A percentile compares a stretch with the other conserved stretches of the same genome.
Conservation (phyloP, 2,797 vertebrate species). For the Thalassophryne amazonica region DNA sequence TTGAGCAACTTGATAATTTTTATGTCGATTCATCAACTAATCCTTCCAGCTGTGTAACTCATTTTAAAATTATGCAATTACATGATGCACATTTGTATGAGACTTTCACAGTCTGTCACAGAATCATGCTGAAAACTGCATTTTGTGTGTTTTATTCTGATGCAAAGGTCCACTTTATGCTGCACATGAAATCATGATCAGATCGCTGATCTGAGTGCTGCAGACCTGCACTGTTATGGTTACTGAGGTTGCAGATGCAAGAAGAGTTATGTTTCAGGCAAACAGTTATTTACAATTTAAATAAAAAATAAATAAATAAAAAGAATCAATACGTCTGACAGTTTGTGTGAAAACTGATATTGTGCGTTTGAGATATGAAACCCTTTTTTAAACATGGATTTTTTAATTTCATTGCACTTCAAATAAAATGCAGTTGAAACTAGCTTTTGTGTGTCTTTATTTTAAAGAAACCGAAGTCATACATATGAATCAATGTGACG, state of each 20-base stretch:
- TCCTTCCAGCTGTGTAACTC: too few relatives aligned
- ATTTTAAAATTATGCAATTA: conserved; percentile 52
- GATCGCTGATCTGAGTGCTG: conserved; percentile 1
- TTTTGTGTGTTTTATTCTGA: conserved; percentile 27
- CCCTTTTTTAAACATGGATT: conserved; percentile 44
- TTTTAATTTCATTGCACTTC: conserved; percentile 63
- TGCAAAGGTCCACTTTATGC: conserved; percentile 4
- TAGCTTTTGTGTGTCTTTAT: background rate
- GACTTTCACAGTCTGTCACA: conserved; percentile 37
- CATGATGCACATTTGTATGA: conserved; percentile 41
- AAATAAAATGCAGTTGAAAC: conserved; percentile 66
- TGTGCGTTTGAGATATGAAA: conserved; percentile 53
- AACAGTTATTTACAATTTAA: too few relatives aligned
- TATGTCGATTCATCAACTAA: too few relatives aligned
- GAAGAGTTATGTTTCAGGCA: background rate
- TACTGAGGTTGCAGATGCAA: conserved; percentile 24
- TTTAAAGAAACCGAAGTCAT: background rate
- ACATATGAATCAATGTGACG: too few relatives aligned
- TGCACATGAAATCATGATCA: conserved; percentile 1
- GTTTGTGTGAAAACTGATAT: conserved; percentile 40
- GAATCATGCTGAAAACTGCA: conserved; percentile 25
- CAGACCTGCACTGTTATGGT: conserved; percentile 24
- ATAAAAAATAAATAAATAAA: too few relatives aligned
- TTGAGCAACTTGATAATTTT: too few relatives aligned
- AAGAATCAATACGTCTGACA: conserved; percentile 13